Percentiles rank a stretch among this genome's conserved stretches.
Conservation (phyloP, 2,113 vertebrate species). For the Setophaga kirtlandii region DNA sequence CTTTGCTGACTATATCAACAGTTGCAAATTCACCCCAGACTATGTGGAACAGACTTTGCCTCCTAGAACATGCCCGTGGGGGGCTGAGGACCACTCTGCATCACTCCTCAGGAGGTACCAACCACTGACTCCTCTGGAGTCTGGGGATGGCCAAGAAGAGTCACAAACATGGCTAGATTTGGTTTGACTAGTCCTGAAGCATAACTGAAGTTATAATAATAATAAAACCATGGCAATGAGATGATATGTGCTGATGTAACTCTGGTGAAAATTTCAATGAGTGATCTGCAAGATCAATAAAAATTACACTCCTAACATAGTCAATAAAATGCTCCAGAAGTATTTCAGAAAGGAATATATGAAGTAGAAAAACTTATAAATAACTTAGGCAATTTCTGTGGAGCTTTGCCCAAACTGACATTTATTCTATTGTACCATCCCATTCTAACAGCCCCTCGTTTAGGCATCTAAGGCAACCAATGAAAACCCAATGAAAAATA, state of each 20-base stretch:
- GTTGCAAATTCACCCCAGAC: neutral
- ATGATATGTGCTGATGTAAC: neutral
- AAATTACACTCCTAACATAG: neutral
- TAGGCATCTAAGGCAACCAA: neutral
- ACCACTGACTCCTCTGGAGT: neutral
- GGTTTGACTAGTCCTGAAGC: neutral
- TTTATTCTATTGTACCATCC: neutral
- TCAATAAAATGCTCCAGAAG: neutral
- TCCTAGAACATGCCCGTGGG: accelerated
- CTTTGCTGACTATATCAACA: neutral
- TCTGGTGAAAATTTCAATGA: neutral
- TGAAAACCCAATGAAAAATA: neutral
- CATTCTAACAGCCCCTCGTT: neutral
- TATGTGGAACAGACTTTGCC: neutral
- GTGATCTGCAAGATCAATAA: neutral
- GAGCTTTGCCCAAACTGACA: neutral
- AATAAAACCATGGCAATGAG: neutral
- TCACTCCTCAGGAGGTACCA: neutral
- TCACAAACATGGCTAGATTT: neutral
- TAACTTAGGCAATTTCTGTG: neutral
- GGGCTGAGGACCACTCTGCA: neutral
- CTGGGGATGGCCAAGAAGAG: neutral
- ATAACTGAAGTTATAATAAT: neutral
- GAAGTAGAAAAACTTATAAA: neutral
- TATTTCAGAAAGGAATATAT: neutral